Evolutionary conservation across 2,797 vertebrate species (phyloP), one percentile per base, ranked within the genome.

Genomic region (Sebastiscus tertius): DNA sequence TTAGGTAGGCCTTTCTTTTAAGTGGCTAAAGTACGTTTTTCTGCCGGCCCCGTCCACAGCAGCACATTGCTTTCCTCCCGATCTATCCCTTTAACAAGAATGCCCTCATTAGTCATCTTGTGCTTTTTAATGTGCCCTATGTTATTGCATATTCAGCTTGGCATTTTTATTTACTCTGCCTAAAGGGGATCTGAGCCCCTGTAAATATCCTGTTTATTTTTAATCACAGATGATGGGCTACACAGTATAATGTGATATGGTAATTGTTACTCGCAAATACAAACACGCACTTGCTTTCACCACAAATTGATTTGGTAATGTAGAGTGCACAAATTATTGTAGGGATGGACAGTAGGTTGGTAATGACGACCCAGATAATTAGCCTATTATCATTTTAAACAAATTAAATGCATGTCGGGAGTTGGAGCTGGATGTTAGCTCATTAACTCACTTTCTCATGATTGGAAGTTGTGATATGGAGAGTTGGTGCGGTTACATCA

Each of bases 351-450:
- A 78, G 80, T 66, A 62, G 72, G 42, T 81, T 86, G 79, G 83
- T 87, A 86, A 86, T 79, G 78, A 88, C 88, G 90, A 91, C 85
- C 85, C 73, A 82, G 69, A 85, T 91, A 88, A 94, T 94, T 92
- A 90, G 82, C 75, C 63, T 4, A 76, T 87, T 85, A 87, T 91
- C 78, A 82, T 83, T 92, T 82, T 85, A 82, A 87, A 85, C 86
- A 74, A 91, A 93, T 89, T 68, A 87, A 93, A 91, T 56, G 46
- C 82, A 76, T 82, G 84, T 88, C 56, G 64, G 72, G 59, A 39
- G 75, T 73, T 31, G 61, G 68, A 71, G 79, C 80, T 77, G 36
- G 72, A 71, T 79, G 81, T 81, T 81, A 31, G 74, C 88, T 87
- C 80, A 87, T 93, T 91, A 92, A 72, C 79, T 86, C 79, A 60